Conservation (phyloP, 2,113 vertebrate genomes). For the Orthonyx spaldingii region DNA sequence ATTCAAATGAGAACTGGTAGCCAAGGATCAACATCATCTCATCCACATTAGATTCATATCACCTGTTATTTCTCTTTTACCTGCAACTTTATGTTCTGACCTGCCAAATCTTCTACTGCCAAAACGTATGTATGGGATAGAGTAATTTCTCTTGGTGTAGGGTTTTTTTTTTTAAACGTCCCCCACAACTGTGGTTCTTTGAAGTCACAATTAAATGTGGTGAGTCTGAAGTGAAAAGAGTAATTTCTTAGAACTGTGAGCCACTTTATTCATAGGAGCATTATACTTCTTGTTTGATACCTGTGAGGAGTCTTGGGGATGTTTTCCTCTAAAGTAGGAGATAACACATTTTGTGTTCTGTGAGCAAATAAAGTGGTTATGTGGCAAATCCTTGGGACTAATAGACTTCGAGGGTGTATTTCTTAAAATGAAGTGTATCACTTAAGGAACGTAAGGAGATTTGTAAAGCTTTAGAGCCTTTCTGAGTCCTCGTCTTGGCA, state of each 20-base stretch:
- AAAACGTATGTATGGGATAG: neutral
- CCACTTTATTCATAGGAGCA: neutral
- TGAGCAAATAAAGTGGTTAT: neutral
- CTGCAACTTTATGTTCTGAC: neutral
- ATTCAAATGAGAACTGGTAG: neutral
- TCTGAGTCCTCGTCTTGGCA: neutral
- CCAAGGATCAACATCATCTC: neutral
- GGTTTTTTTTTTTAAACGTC: neutral
- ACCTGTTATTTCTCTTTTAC: neutral
- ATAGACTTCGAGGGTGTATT: neutral
- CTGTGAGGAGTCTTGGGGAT: neutral
- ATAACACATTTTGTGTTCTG: neutral
- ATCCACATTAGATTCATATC: neutral
- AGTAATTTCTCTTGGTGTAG: neutral
- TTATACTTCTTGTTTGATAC: neutral
- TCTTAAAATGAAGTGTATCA: neutral
- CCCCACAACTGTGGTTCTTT: neutral
- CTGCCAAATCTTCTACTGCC: neutral
- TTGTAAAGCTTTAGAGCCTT: slow-evolving; percentile 21
- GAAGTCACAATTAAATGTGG: neutral
- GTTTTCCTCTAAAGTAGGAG: neutral
- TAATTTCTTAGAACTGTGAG: neutral
- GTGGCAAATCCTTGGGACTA: neutral
- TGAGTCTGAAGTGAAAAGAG: neutral
- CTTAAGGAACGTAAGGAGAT: neutral